Base-by-base conservation (phyloP, 2,888 invertebrate genomes). In the Andricus curvator region DNA sequence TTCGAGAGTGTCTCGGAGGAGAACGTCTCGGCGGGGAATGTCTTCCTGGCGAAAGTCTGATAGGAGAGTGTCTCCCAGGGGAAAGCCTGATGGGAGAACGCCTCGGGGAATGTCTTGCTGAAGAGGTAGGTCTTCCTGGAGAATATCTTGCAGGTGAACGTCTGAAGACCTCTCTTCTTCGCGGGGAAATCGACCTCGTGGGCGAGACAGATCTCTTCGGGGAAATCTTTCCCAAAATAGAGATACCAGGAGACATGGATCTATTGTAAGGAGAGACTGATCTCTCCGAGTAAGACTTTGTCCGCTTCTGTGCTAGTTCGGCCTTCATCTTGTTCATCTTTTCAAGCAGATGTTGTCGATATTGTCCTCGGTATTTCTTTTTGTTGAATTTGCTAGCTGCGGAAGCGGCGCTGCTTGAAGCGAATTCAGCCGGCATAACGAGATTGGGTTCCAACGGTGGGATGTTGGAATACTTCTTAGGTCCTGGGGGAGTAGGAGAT, bases 301-400 rank as follows among this genome's bases (percentile, higher is more conserved):
- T 51, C 17, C 70, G 22, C 25, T 70, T 70, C 33, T 70, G 70
- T 29, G 70, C 70, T 8, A 70, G n/a, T 51, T 70, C 70, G 9
- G 70, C 70, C 9, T 70, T 70, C 90, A 68, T 90, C 88, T 4
- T 86, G 78, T 4, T 85, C 86, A 60, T 85, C 88, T 79, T 91
- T 89, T 79, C 90, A 89, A 8, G 90, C 84, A 48, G 86, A 48
- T 70, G 70, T 17, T 70, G 70, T 6, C 70, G 70, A 70, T 70
- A 70, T 11, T 70, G 70, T 2, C 70, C 70, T 4, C 70, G 70
- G 20, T 70, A 70, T 20, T 70, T 70, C 17, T 70, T 70, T 29
- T 70, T 70, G 33, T 70, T 70, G 25, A 56, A 70, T 11, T 70
- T 70, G 29, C 33, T 70, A 1, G 17, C 13, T 51, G 25, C 8